Conservation (phyloP, 2,113 vertebrate genomes). For the Larimichthys polyactis region DNA sequence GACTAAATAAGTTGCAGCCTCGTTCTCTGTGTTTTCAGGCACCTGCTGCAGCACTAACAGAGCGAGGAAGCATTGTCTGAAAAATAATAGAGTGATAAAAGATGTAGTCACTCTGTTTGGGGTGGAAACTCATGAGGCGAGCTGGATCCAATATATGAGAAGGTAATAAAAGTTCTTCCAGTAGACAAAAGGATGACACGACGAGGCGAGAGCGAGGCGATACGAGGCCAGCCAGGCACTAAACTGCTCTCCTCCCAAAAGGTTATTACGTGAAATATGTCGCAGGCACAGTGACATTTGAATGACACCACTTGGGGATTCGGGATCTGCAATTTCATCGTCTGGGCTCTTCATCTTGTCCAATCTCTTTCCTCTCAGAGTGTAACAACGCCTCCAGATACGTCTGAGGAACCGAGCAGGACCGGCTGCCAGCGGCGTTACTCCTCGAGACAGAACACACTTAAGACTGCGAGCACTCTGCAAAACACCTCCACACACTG, state of each 20-base stretch:
- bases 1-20: neutral
- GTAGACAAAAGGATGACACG: constrained; percentile 19
- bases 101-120: neutral
- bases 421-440: neutral
- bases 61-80: neutral
- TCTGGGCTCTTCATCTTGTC: constrained; percentile 40
- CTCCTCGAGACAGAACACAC: neutral
- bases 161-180: constrained; percentile 36
- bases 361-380: constrained; percentile 19
- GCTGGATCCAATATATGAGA: constrained; percentile 10
- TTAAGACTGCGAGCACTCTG: too few relatives aligned
- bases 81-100: constrained; percentile 23
- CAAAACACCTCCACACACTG: too few relatives aligned
- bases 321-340: constrained; percentile 45
- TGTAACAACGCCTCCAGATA: constrained; percentile 39
- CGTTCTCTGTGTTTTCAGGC: neutral
- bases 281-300: constrained; percentile 51
- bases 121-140: constrained; percentile 4
- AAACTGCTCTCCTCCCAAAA: constrained; percentile 36
- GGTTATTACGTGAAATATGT: constrained; percentile 50
- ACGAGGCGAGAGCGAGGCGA: too few relatives aligned
- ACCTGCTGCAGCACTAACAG: neutral
- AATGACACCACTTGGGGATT: constrained; percentile 48
- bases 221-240: constrained; percentile 23
- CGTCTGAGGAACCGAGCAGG: neutral